Evolutionary conservation across 2,888 invertebrate species (phyloP).

Genomic region (Aspidapion aeneum): DNA sequence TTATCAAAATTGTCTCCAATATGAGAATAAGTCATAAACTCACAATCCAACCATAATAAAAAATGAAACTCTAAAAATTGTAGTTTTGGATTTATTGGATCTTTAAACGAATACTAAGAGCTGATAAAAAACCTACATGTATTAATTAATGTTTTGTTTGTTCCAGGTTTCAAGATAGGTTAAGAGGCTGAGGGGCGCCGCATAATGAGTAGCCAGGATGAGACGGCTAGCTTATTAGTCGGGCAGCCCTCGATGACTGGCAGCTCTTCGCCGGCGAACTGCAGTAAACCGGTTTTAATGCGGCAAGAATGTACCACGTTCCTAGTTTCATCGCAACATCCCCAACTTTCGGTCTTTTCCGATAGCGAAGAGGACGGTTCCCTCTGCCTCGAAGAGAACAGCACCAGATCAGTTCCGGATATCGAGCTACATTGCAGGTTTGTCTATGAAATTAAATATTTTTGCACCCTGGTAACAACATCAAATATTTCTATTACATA

Average conservation of each 20-base stretch:
- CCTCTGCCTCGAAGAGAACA: slow-evolving; percentile 61
- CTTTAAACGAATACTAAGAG: too few relatives aligned
- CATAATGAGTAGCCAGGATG: slow-evolving; percentile 67
- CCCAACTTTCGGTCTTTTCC: slow-evolving; percentile 67
- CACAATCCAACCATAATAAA: too few relatives aligned
- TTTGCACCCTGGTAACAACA: too few relatives aligned
- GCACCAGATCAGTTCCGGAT: slow-evolving; percentile 75
- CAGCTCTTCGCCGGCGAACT: slow-evolving; percentile 50
- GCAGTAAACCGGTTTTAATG: slow-evolving; percentile 76
- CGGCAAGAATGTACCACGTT: slow-evolving; percentile 83
- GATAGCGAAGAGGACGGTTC: slow-evolving; percentile 77
- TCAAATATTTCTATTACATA: too few relatives aligned
- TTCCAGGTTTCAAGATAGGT: slow-evolving; percentile 25
- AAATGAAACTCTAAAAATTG: too few relatives aligned
- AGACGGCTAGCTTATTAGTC: slow-evolving; percentile 76
- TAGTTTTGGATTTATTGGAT: too few relatives aligned
- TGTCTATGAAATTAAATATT: too few relatives aligned
- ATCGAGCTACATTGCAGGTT: slow-evolving; percentile 72
- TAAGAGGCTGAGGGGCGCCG: slow-evolving; percentile 23
- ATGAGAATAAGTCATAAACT: too few relatives aligned
- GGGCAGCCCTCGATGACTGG: slow-evolving; percentile 57
- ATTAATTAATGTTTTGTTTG: too few relatives aligned
- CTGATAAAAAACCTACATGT: too few relatives aligned
- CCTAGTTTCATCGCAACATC: slow-evolving; percentile 63
- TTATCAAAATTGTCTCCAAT: too few relatives aligned